Evolutionary conservation across 1,140 invertebrate species (phyloP).

Genomic region (Ceratoteleas bidentatus): DNA sequence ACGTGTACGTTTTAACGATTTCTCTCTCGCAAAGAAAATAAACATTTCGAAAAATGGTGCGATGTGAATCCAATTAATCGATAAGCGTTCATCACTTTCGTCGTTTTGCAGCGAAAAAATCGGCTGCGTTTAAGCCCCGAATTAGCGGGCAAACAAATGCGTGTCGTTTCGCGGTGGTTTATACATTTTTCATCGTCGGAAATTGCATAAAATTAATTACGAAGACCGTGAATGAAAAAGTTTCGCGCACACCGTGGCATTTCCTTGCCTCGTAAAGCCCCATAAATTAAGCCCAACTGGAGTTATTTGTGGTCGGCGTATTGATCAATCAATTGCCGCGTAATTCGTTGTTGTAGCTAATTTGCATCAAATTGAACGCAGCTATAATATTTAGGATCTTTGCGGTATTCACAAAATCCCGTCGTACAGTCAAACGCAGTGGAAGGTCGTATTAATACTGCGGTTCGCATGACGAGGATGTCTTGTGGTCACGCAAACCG

Average conservation of each 20-base stretch:
- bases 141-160: too few relatives aligned
- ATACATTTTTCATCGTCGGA: too few relatives aligned
- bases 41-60: too few relatives aligned
- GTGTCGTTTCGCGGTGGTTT: too few relatives aligned
- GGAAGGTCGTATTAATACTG: slow-evolving; percentile 56
- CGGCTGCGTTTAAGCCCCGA: too few relatives aligned
- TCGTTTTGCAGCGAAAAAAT: too few relatives aligned
- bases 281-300: slow-evolving; percentile 36
- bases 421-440: slow-evolving; percentile 43
- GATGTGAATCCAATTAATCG: too few relatives aligned
- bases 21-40: too few relatives aligned
- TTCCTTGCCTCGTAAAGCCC: background rate
- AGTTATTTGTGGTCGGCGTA: slow-evolving; percentile 47
- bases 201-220: background rate
- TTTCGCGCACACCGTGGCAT: slow-evolving; percentile 1
- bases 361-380: slow-evolving; percentile 60
- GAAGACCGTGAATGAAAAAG: slow-evolving; percentile 11
- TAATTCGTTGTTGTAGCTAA: slow-evolving; percentile 56
- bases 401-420: slow-evolving; percentile 59
- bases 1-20: too few relatives aligned
- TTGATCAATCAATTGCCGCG: slow-evolving; percentile 54
- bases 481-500: slow-evolving; percentile 69
- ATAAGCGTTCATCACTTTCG: too few relatives aligned
- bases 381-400: slow-evolving; percentile 57
- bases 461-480: slow-evolving; percentile 58